Base-by-base conservation (phyloP, 2,113 vertebrate species). In the Morone saxatilis region DNA sequence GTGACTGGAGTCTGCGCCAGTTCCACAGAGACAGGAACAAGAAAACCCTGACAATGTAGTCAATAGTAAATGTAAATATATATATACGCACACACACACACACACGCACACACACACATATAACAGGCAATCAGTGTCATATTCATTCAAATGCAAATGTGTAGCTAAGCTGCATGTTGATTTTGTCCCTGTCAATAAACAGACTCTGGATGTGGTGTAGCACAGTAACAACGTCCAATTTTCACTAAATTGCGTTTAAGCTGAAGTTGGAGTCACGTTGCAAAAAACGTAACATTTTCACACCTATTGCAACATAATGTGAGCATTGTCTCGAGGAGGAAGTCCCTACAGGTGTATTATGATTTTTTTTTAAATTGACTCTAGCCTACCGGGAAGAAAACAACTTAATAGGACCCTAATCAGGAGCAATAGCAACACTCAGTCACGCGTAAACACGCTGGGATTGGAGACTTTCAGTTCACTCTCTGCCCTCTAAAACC, bases 111-210 rank as follows among this genome's bases (percentile, higher is more conserved):
- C 31, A 54, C 61, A 59, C 40, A 81, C 22, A 51, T 3, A 79
- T 61, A 86, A 87, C 83, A 81, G 69, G 63, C 86, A 83, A 87
- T 89, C 86, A 83, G 77, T 79, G 83, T 88, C 78, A 71, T 73
- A 60, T 74, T 88, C 81, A 86, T 86, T 92, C 83, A 89, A 80
- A 88, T 80, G 56, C 62, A 74, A 76, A 53, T 71, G 80, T 80
- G 47, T 43, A 50, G 67, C 77, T 71, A 73, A 76, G 70, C 75
- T 85, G 63, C 76, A 76, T 83, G 71, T 71, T 57, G 79, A 82
- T 59, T 79, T 87, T 81, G 57, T 80, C 78, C 57, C 67, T 51
- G 81, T 85, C 10, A 20, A 72, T 76, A 47, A 78, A 84, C 71
- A 68, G 69, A 79, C 36, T 80, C 54, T 56, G 41, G 38, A 73